Conservation (phyloP, 2,113 vertebrate genomes). For the Capra hircus region DNA sequence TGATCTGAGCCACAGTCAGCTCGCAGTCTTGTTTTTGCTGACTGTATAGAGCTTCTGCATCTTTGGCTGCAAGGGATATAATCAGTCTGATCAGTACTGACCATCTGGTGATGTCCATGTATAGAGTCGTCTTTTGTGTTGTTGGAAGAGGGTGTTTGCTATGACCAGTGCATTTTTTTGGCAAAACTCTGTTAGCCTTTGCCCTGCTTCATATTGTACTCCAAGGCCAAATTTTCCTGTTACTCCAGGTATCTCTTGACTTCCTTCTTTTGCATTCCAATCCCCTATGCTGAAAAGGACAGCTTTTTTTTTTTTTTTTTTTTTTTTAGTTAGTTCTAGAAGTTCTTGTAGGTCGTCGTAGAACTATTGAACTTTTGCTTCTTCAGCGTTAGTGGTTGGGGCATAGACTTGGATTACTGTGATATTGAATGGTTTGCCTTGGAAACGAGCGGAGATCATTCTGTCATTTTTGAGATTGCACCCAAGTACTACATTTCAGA, state of each 20-base stretch:
- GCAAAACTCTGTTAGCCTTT: background rate
- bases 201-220: background rate
- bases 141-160: background rate
- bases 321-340: background rate
- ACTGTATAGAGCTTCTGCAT: background rate
- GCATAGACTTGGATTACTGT: background rate
- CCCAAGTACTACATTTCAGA: background rate
- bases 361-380: background rate
- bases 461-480: background rate
- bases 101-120: background rate
- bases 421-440: background rate
- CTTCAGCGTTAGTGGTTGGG: background rate
- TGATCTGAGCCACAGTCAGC: background rate
- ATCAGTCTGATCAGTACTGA: background rate
- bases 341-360: background rate
- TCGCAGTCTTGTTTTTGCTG: background rate
- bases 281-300: background rate
- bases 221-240: background rate
- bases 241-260: background rate
- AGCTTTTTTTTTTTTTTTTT: background rate
- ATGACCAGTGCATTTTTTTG: background rate
- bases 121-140: background rate
- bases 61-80: background rate
- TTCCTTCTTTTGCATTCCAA: background rate
- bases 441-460: background rate